Base-by-base conservation (phyloP, 2,797 vertebrate genomes). In the Poecile montanus region DNA sequence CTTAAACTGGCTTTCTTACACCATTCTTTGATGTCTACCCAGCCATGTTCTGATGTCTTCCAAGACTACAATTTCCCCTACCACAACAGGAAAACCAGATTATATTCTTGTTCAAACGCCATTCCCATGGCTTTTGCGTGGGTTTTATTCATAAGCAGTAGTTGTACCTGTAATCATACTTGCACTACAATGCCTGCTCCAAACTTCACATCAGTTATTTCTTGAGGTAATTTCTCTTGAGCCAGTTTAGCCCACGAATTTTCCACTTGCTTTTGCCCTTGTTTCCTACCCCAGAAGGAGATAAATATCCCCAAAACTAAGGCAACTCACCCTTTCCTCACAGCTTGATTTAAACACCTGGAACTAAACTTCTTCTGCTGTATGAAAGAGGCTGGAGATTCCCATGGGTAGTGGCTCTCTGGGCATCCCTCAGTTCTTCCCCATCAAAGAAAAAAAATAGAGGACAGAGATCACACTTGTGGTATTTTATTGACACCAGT, bases 401-500 rank as follows among this genome's bases (percentile, higher is more conserved):
- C 29, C 12, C 25, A 22, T 0, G 0, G 21, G 10, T 29, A 22
- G 36, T 3, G 8, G 22, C 26, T 30, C 9, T 34, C 27, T 12
- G 4, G 54, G n/a, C 11, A n/a, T 34, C 22, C 29, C 56, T 73
- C 27, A 9, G 0, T 48, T 72, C 70, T 44, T 40, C 19, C 20
- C 29, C 36, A 13, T 8, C 11, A 21, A 4, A 36, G 32, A 40
- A 54, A 66, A 8, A n/a, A 65, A 7, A 47, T 1, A 57, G 8
- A 25, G 11, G 10, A 50, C 3, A 7, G 19, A 42, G 4, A 13
- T 29, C 40, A 40, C 44, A 22, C 15, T 57, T 30, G 34, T 20
- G 30, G 38, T 34, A 38, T 36, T 76, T 66, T 7, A 56, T 5
- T 0, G 2, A 44, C 21, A 30, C 4, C 19, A 7, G 16, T 4